Conservation (phyloP, 2,797 vertebrate species). For the Chanos chanos region DNA sequence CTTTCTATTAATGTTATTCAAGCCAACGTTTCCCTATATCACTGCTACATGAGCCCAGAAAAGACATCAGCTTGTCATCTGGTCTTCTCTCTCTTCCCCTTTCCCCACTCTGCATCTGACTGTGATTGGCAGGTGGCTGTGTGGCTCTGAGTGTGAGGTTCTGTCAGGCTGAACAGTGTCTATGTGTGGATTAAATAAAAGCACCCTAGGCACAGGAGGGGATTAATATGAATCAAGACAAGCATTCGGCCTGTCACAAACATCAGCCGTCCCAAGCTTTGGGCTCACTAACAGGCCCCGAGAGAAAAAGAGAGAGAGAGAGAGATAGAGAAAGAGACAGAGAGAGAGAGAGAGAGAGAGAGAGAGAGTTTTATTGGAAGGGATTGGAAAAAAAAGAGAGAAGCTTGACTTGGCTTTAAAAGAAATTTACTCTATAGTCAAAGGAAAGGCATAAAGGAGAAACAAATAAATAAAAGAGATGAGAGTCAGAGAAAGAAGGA, state of each 20-base stretch:
- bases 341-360: neutral
- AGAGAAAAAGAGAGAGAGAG: slow-evolving; percentile 7
- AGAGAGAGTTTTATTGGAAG: too few relatives aligned
- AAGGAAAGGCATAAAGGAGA: neutral
- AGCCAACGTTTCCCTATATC: slow-evolving; percentile 20
- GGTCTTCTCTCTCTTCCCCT: slow-evolving; percentile 1
- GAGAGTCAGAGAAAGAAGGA: neutral
- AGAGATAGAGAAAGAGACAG: neutral
- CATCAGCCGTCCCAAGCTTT: slow-evolving; percentile 22
- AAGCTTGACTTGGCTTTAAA: too few relatives aligned
- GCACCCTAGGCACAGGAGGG: slow-evolving; percentile 36
- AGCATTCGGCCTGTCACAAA: slow-evolving; percentile 17
- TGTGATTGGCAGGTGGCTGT: slow-evolving; percentile 23
- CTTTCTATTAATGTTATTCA: slow-evolving; percentile 35
- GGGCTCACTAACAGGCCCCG: slow-evolving; percentile 52
- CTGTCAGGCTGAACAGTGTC: slow-evolving; percentile 23
- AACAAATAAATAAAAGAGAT: neutral
- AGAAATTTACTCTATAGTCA: too few relatives aligned
- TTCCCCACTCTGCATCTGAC: slow-evolving; percentile 20
- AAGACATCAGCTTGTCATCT: slow-evolving; percentile 28
- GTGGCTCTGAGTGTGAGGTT: neutral
- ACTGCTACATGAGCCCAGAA: slow-evolving; percentile 29
- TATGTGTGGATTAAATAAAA: slow-evolving; percentile 35
- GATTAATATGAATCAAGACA: slow-evolving; percentile 42
- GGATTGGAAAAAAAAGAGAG: too few relatives aligned